Evolutionary conservation across 1,140 invertebrate species (phyloP).

Genomic region (Planococcus citri): DNA sequence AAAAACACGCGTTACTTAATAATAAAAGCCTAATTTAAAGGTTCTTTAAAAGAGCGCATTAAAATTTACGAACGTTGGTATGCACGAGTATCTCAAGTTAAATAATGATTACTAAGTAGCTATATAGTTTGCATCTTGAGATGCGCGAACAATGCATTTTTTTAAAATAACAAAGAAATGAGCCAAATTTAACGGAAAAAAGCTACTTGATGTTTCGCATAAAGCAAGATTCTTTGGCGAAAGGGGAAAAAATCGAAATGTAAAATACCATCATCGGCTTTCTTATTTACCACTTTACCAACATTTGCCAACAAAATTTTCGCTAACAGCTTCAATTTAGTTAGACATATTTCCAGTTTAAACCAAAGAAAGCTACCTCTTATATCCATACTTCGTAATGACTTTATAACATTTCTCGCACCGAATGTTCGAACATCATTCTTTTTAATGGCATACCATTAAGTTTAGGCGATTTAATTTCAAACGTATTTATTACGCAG

Average conservation of each 20-base stretch:
- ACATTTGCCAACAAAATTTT: constrained; percentile 16
- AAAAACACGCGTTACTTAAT: too few species aligned
- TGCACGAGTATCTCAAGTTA: too few species aligned
- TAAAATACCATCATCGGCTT: neutral
- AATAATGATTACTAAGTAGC: too few species aligned
- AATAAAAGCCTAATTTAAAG: too few species aligned
- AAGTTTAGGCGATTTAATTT: constrained; percentile 16
- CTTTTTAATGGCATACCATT: constrained; percentile 14
- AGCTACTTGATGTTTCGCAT: neutral
- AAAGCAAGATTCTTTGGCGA: too few species aligned
- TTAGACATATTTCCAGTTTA: neutral
- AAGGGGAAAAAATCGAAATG: neutral
- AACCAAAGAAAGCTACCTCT: constrained; percentile 5
- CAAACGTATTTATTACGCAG: constrained; percentile 18
- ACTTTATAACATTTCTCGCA: constrained; percentile 10
- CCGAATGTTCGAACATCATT: neutral
- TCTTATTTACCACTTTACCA: neutral
- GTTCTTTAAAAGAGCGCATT: too few species aligned
- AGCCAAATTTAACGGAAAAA: neutral
- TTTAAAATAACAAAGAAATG: neutral
- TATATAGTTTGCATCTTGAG: too few species aligned
- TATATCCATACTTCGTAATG: constrained; percentile 18
- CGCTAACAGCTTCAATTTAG: neutral
- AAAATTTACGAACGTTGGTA: too few species aligned
- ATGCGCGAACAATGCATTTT: too few species aligned